A percentile compares a stretch with the other conserved stretches of the same genome.
Conservation (phyloP, 1,140 invertebrate species). For the Heliconius congener region DNA sequence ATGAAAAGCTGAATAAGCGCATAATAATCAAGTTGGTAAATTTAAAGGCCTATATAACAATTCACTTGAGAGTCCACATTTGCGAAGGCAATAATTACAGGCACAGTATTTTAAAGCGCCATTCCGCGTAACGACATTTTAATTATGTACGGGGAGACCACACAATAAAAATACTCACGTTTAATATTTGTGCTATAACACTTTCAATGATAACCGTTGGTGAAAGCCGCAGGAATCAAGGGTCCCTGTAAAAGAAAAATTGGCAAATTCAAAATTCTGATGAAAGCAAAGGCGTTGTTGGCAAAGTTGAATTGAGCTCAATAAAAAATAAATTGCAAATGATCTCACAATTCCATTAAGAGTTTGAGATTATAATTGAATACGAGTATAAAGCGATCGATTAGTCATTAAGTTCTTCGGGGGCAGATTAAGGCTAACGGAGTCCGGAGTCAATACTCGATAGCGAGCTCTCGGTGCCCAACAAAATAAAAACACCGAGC, state of each 20-base stretch:
- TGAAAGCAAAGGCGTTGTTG: background rate
- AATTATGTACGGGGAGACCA: constrained; percentile 57
- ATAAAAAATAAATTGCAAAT: constrained; percentile 9
- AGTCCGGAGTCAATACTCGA: constrained; percentile 61
- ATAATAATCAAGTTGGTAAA: background rate
- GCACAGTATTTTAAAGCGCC: constrained; percentile 55
- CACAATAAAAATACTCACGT: constrained; percentile 72
- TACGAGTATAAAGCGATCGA: constrained; percentile 58
- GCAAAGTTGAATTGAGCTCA: background rate
- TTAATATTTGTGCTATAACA: constrained; percentile 81
- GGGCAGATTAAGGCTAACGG: constrained; percentile 71
- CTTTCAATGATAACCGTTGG: constrained; percentile 96
- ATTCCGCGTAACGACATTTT: constrained; percentile 65
- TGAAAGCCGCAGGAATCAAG: constrained; percentile 95
- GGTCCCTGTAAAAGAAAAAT: constrained; percentile 87
- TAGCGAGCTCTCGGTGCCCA: constrained; percentile 64
- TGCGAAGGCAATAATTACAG: constrained; percentile 54
- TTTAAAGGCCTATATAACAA: constrained; percentile 31
- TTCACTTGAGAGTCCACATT: constrained; percentile 49
- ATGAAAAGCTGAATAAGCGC: background rate
- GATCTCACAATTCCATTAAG: constrained; percentile 18
- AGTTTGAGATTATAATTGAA: constrained; percentile 39
- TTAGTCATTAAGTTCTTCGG: constrained; percentile 68
- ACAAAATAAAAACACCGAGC: constrained; percentile 79
- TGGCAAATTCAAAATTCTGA: constrained; percentile 17